A percentile compares a stretch with the other conserved stretches of the same genome.
Evolutionary conservation across 2,888 invertebrate genomes (phyloP).

Genomic region (Hypomecis punctinalis): DNA sequence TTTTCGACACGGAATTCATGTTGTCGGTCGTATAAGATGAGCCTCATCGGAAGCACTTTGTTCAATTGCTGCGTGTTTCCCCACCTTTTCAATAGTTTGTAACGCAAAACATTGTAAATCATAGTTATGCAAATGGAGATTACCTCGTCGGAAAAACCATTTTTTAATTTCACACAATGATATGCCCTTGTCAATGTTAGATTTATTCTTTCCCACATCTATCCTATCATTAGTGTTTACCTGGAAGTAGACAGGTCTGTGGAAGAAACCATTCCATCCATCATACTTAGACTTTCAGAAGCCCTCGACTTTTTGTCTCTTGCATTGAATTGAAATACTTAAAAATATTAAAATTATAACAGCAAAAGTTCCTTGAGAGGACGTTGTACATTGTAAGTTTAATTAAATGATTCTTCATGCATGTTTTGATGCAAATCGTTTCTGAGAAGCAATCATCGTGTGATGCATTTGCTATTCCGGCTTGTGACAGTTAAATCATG

Average conservation of each 20-base stretch:
- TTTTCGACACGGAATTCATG: not conserved
- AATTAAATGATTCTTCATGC: constrained; percentile 60
- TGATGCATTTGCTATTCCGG: constrained; percentile 57
- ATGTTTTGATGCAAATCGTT: constrained; percentile 55
- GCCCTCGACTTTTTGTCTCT: no score
- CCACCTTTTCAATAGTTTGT: constrained; percentile 38
- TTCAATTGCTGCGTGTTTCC: constrained; percentile 41
- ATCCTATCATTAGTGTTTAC: constrained; percentile 30
- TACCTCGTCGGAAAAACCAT: constrained; percentile 58
- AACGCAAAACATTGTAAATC: constrained; percentile 33
- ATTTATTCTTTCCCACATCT: constrained; percentile 76
- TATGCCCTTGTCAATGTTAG: constrained; percentile 65
- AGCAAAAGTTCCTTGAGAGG: no score
- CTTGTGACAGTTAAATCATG: constrained; percentile 48
- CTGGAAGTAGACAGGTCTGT: constrained; percentile 4
- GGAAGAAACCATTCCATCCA: constrained; percentile 1
- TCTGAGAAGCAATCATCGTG: constrained; percentile 62
- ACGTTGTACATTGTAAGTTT: not conserved
- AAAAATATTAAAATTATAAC: no score
- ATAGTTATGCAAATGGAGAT: constrained; percentile 53
- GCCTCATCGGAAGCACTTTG: not conserved
- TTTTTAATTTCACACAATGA: constrained; percentile 58
- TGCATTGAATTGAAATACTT: no score
- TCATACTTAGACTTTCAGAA: not conserved
- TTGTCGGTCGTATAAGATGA: not conserved